Percentiles rank a stretch among this genome's conserved stretches.
Conservation (phyloP, 2,113 vertebrate species). For the Odocoileus hemionus region DNA sequence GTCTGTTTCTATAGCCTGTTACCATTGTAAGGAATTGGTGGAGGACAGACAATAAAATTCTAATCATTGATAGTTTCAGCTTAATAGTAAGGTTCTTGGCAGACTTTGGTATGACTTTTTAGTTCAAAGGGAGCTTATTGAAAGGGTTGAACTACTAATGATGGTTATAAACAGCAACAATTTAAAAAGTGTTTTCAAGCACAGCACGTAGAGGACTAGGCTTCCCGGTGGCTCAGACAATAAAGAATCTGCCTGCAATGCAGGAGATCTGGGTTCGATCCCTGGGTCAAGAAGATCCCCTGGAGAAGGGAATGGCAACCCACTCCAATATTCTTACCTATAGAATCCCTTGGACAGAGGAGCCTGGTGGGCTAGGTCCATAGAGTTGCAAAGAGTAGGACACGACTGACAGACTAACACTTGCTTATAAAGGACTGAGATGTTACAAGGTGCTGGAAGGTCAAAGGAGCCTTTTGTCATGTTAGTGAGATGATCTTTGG, state of each 20-base stretch:
- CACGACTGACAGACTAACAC: neutral
- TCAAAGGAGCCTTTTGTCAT: neutral
- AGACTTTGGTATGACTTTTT: neutral
- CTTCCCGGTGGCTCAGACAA: neutral
- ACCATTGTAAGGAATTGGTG: neutral
- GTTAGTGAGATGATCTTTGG: neutral
- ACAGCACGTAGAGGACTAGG: neutral
- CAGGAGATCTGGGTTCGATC: neutral
- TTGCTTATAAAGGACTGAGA: neutral
- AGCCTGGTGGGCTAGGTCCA: neutral
- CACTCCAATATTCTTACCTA: neutral
- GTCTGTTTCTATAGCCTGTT: neutral
- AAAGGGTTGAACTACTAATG: neutral
- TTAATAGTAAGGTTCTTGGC: neutral
- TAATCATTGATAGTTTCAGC: slow-evolving; percentile 13
- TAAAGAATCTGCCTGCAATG: neutral
- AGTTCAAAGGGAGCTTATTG: slow-evolving; percentile 28
- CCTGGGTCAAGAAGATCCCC: neutral
- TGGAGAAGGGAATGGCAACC: neutral
- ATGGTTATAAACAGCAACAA: neutral
- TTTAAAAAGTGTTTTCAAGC: neutral
- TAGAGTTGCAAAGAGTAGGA: too few relatives aligned
- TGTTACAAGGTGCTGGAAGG: neutral
- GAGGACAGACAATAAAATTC: neutral
- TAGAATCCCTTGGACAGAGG: too few relatives aligned